Evolutionary conservation across 2,113 vertebrate genomes (phyloP).

Genomic region (Mustelus asterias): DNA sequence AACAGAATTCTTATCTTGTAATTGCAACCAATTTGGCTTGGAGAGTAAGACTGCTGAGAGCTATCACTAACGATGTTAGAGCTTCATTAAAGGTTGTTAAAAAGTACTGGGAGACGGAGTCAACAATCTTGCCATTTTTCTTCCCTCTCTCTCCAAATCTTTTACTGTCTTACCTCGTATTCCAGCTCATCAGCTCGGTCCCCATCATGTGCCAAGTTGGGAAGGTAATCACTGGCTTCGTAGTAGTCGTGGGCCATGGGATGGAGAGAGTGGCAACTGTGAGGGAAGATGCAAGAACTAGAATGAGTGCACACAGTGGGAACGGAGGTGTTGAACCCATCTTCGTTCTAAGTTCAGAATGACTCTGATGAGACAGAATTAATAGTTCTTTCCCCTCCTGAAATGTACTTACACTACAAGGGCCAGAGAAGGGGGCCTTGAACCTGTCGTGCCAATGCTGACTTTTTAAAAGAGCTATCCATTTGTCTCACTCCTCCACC

Average conservation of each 20-base stretch:
- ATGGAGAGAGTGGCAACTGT: slow-evolving; percentile 90
- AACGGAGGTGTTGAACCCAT: background rate
- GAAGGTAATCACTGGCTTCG: slow-evolving; percentile 82
- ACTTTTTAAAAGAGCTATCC: background rate
- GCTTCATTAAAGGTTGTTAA: background rate
- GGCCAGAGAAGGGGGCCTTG: slow-evolving; percentile 36
- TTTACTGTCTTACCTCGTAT: slow-evolving; percentile 75
- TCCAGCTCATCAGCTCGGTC: slow-evolving; percentile 88
- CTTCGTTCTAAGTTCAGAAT: background rate
- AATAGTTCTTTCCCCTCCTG: slow-evolving; percentile 33
- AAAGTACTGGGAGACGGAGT: slow-evolving; percentile 40
- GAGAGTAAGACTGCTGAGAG: slow-evolving; percentile 19
- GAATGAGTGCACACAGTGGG: background rate
- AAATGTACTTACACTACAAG: slow-evolving; percentile 46
- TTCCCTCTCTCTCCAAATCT: slow-evolving; percentile 43
- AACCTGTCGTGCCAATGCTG: background rate
- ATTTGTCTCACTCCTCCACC: background rate
- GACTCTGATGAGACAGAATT: background rate
- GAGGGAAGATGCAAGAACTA: slow-evolving; percentile 45
- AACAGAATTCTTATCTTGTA: background rate
- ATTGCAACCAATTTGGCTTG: background rate
- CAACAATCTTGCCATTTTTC: slow-evolving; percentile 38
- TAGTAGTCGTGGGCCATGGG: slow-evolving; percentile 84
- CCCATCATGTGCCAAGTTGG: slow-evolving; percentile 73
- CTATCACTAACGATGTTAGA: slow-evolving; percentile 36